phyloP scores from a whole-genome alignment of 2,113 vertebrate species.

The Prolemur simus region DNA sequence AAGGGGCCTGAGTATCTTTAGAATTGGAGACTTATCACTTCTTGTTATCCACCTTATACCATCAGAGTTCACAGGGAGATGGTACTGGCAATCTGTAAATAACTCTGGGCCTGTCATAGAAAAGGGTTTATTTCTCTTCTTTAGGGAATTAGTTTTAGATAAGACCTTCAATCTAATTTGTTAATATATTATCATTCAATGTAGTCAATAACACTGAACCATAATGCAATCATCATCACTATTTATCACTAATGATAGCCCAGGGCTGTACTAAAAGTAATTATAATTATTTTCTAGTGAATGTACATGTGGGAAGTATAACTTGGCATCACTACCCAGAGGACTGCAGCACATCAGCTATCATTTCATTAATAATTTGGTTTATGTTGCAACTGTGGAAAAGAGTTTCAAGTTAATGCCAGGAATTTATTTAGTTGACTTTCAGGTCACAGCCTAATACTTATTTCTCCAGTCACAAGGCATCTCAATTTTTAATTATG shows the following conservation, averaged over 20 bases:
- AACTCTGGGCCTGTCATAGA: background rate
- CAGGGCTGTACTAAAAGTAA: conserved; percentile 15
- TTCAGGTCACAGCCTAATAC: background rate
- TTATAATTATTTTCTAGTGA: conserved; percentile 30
- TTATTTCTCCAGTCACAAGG: background rate
- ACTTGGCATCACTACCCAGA: background rate
- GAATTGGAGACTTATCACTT: background rate
- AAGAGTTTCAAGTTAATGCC: conserved; percentile 28
- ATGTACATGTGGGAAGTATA: background rate
- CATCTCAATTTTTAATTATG: background rate
- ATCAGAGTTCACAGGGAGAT: background rate
- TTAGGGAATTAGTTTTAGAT: conserved; percentile 28
- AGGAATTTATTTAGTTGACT: conserved; percentile 28
- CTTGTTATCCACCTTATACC: background rate
- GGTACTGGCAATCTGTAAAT: background rate
- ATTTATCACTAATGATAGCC: conserved; percentile 49
- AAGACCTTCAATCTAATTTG: background rate
- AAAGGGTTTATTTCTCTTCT: conserved; percentile 20
- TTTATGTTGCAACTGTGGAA: conserved; percentile 3
- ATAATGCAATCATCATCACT: background rate
- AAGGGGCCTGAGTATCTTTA: background rate
- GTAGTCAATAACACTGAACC: background rate
- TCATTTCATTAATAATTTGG: conserved; percentile 16
- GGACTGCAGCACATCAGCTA: background rate
- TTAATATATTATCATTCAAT: conserved; percentile 48